Evolutionary conservation across 1,140 invertebrate genomes (phyloP).

Genomic region (Araneus ventricosus): DNA sequence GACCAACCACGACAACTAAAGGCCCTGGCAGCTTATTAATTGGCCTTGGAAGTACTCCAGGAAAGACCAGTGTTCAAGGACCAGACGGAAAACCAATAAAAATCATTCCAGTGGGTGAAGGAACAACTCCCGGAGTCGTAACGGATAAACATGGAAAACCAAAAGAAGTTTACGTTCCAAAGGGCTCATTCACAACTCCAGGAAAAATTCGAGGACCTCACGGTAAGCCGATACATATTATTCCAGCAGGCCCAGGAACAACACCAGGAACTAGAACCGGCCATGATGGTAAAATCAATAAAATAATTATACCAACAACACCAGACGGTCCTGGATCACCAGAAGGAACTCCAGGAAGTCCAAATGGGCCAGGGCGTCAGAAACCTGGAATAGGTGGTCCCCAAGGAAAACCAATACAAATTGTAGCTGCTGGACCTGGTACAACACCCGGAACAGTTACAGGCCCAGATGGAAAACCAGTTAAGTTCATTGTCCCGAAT

Average conservation of each 20-base stretch:
- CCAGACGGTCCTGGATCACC: background rate
- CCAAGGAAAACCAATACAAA: background rate
- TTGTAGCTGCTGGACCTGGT: conserved; percentile 11
- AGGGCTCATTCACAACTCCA: background rate
- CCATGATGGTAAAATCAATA: background rate
- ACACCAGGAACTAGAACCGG: conserved; percentile 18
- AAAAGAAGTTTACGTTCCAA: background rate
- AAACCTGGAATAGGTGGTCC: background rate
- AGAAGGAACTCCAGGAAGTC: background rate
- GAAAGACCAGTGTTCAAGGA: background rate
- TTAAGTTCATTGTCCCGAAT: background rate
- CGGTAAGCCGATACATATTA: background rate
- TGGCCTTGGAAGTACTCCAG: background rate
- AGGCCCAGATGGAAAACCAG: background rate
- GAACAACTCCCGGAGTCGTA: conserved; percentile 7
- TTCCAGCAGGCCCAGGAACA: conserved; percentile 35
- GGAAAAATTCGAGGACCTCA: conserved; percentile 47
- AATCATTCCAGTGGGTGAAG: background rate
- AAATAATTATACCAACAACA: background rate
- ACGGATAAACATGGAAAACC: background rate
- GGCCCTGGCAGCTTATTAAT: background rate
- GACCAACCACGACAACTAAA: background rate
- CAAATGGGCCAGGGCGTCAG: background rate
- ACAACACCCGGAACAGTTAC: conserved; percentile 45
- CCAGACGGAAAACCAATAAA: background rate